Evolutionary conservation across 2,888 invertebrate genomes (phyloP).

Genomic region (Diploptera punctata): DNA sequence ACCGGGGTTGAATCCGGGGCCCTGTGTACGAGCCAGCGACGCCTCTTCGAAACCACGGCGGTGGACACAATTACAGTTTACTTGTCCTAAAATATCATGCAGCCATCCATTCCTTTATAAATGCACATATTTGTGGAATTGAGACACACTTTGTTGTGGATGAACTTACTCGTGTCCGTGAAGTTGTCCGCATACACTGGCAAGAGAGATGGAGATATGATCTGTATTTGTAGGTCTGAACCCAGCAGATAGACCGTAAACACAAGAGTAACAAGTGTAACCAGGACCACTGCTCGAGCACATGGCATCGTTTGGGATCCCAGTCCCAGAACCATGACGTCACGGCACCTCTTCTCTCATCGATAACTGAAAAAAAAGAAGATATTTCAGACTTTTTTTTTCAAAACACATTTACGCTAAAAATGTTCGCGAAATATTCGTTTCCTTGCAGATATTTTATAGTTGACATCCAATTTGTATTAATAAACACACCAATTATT

Average conservation of each 20-base stretch:
- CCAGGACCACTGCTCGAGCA: constrained; percentile 30
- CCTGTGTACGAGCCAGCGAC: neutral
- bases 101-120: neutral
- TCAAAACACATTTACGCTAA: too few relatives aligned
- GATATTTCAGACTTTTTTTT: too few relatives aligned
- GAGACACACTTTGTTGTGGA: neutral
- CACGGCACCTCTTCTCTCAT: too few relatives aligned
- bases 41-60: neutral
- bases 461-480: too few relatives aligned
- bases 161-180: too few relatives aligned
- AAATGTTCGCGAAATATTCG: too few relatives aligned
- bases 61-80: neutral
- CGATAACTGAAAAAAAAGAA: too few relatives aligned
- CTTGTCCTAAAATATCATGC: neutral
- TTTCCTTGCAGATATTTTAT: too few relatives aligned
- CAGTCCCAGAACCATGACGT: too few relatives aligned
- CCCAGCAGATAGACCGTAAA: constrained; percentile 43
- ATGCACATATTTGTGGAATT: neutral
- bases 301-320: constrained; percentile 23
- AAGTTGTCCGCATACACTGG: neutral
- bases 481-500: too few relatives aligned
- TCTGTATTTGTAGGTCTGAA: neutral
- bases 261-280: constrained; percentile 40
- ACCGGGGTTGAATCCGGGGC: neutral
- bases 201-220: neutral